Base-by-base conservation (phyloP, 2,888 invertebrate species). In the Hypomecis atomaria region DNA sequence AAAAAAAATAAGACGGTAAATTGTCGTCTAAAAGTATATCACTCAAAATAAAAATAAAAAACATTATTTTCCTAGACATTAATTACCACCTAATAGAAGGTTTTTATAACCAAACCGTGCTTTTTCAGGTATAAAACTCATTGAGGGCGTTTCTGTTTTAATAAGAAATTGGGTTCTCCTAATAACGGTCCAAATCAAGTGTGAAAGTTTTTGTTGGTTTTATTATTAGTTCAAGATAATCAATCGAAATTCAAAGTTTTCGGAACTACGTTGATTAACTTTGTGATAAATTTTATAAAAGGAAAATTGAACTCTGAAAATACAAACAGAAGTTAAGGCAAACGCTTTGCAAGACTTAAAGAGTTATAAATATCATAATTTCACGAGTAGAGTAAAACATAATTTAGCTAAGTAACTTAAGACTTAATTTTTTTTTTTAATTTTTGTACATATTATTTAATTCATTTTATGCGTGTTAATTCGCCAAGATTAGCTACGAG, bases 131-230 rank as follows among this genome's bases (percentile, higher is more conserved):
- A 85, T 77, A 72, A 79, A 78, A 40, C 40, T 77, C 71, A 74
- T 81, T 82, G 79, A 79, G 75, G 78, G 78, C 78, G 83, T 78
- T 66, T 79, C 80, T 86, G 82, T 88, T 87, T 88, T 86, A 87
- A 85, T 86, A 87, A 78, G 65, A 79, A 85, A 83, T 82, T 85
- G 79, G 73, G 74, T 78, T 74, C 82, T 79, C 78, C 75, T 81
- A 81, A 84, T 85, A 86, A 84, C 77, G 76, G 74, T 68, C 73
- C 67, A 78, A 83, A 87, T 85, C 82, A 81, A 84, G 88, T 87
- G 88, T 82, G 85, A 89, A 85, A 71, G 75, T 77, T 83, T 87
- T 85, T 76, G 80, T 85, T 76, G 79, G 77, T 78, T 78, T 83
- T 78, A 77, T 78, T 43, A 55, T 61, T 55, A 13, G 47, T 47